phyloP scores from a whole-genome alignment of 2,888 invertebrate genomes.

The Pandemis heparana region DNA sequence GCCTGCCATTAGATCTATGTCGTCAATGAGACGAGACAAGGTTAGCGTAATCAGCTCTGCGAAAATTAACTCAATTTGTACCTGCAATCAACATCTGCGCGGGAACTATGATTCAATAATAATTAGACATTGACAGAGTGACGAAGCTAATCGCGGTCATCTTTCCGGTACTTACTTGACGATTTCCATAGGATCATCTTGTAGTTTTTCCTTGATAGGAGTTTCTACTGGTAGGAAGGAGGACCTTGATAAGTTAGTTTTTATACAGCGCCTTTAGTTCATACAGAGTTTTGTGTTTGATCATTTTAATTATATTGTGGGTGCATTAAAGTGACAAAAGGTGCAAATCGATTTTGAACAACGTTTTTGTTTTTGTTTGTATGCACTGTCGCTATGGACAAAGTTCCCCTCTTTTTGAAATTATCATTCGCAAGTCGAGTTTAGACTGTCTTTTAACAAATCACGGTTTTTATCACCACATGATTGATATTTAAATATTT shows the following conservation, averaged over 20 bases:
- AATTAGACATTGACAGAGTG: no score
- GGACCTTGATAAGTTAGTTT: no score
- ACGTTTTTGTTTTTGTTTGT: not conserved
- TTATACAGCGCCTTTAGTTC: no score
- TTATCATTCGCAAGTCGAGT: not conserved
- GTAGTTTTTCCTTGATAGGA: no score
- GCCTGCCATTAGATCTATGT: slow-evolving; percentile 52
- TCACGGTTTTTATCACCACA: not conserved
- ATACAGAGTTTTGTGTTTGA: no score
- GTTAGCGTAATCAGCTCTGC: slow-evolving; percentile 50
- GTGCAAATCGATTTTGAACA: not conserved
- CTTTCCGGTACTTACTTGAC: no score
- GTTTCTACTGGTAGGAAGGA: no score
- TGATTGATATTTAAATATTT: no score
- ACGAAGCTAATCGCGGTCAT: no score
- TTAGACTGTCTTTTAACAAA: not conserved
- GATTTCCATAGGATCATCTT: no score
- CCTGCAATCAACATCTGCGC: not conserved
- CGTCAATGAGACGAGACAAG: slow-evolving; percentile 59
- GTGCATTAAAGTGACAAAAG: no score
- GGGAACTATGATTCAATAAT: not conserved
- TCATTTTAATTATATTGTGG: no score
- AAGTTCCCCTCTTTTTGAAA: not conserved
- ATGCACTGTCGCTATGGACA: not conserved
- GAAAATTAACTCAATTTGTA: slow-evolving; percentile 5